These are phyloP conservation scores for Ligdia adustata DNA, from an alignment of 2,888 invertebrate species.

Conservation along the genomic window DNA sequence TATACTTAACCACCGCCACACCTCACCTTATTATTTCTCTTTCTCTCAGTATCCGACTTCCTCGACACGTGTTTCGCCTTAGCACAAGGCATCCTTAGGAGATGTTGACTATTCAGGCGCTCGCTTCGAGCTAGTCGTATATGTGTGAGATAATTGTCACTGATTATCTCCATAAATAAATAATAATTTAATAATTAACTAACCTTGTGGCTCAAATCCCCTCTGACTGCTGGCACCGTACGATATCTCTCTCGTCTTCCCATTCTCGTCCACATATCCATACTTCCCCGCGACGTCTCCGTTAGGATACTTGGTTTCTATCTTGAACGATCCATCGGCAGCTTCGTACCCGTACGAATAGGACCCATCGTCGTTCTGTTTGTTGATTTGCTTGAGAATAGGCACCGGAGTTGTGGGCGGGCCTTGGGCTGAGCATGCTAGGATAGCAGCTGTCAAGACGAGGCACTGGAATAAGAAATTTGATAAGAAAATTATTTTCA, in stretches of 20 bases:
- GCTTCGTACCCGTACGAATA: slow-evolving; percentile 95
- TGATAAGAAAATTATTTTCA: background rate
- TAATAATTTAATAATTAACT: too few species aligned
- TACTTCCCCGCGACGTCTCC: slow-evolving; percentile 95
- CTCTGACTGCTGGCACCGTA: slow-evolving; percentile 92
- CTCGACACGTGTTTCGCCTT: too few species aligned
- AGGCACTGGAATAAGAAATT: slow-evolving; percentile 46
- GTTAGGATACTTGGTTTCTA: slow-evolving; percentile 92
- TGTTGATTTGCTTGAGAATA: slow-evolving; percentile 92
- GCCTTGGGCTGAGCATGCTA: slow-evolving; percentile 63
- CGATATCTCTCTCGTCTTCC: slow-evolving; percentile 90
- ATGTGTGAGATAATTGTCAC: too few species aligned
- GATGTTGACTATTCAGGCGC: too few species aligned
- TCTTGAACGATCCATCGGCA: slow-evolving; percentile 94
- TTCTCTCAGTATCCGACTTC: too few species aligned
- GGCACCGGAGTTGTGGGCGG: slow-evolving; percentile 90
- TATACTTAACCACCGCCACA: too few species aligned
- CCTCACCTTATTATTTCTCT: too few species aligned
- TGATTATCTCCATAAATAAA: too few species aligned
- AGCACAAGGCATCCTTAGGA: too few species aligned
- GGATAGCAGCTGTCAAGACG: slow-evolving; percentile 44
- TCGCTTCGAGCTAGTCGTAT: too few species aligned
- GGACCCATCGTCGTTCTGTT: slow-evolving; percentile 94
- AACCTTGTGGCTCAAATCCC: slow-evolving; percentile 92
- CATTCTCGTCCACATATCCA: slow-evolving; percentile 93